Percentiles rank a stretch among this genome's conserved stretches.
Evolutionary conservation across 1,140 invertebrate species (phyloP).

Genomic region (Plectrocnemia conspersa): DNA sequence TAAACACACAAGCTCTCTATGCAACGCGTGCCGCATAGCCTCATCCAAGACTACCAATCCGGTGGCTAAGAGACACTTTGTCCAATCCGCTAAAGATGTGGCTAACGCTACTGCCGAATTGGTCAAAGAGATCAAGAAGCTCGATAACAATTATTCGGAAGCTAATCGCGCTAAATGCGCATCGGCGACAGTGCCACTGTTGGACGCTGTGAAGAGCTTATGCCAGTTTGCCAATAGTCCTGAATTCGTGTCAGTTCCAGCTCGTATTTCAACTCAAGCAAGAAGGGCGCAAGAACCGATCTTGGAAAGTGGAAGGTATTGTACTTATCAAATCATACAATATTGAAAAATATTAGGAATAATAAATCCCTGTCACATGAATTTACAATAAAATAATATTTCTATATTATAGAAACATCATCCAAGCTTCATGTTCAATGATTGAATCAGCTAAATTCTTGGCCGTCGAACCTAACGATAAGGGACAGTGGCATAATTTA

Average conservation of each 20-base stretch:
- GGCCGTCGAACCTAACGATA: constrained; percentile 84
- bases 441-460: constrained; percentile 85
- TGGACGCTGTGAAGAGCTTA: constrained; percentile 89
- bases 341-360: neutral
- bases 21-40: constrained; percentile 89
- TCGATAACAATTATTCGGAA: constrained; percentile 80
- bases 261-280: constrained; percentile 79
- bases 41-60: constrained; percentile 90
- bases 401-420: constrained; percentile 44
- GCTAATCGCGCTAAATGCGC: constrained; percentile 67
- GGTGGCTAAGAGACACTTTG: constrained; percentile 92
- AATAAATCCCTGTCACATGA: neutral
- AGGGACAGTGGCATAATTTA: constrained; percentile 87
- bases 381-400: constrained; percentile 7
- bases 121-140: constrained; percentile 91
- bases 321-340: neutral
- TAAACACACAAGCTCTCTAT: constrained; percentile 93
- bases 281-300: constrained; percentile 82
- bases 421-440: constrained; percentile 84
- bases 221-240: constrained; percentile 88
- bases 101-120: constrained; percentile 92
- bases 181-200: constrained; percentile 76
- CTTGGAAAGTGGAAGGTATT: constrained; percentile 64
- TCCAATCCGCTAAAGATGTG: constrained; percentile 95
- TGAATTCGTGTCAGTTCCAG: constrained; percentile 88